A percentile compares a stretch with the other conserved stretches of the same genome.
Conservation (phyloP, 2,797 vertebrate species). For the Delichon dasypus region DNA sequence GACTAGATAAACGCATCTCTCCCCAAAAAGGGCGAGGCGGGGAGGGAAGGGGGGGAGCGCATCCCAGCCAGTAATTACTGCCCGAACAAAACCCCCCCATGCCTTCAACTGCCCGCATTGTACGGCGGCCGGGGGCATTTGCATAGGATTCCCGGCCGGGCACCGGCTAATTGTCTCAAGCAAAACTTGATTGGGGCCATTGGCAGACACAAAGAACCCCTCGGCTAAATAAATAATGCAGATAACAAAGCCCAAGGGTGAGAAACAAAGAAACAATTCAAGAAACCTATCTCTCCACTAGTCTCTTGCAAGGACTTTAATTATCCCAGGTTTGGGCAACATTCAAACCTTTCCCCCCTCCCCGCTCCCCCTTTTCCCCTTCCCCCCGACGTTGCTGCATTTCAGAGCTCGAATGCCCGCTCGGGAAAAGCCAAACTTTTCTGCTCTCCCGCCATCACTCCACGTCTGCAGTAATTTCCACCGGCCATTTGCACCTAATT, state of each 20-base stretch:
- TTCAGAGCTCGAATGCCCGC: conserved; percentile 76
- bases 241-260: conserved; percentile 89
- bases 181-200: conserved; percentile 93
- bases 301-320: conserved; percentile 83
- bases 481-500: conserved; percentile 82
- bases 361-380: background rate
- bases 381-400: conserved; percentile 54
- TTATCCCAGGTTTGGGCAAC: conserved; percentile 79
- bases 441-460: conserved; percentile 52
- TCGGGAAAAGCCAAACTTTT: conserved; percentile 69
- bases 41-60: background rate
- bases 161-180: conserved; percentile 90
- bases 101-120: conserved; percentile 85
- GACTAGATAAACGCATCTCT: conserved; percentile 81
- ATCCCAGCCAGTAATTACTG: conserved; percentile 78
- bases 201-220: conserved; percentile 94
- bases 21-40: conserved; percentile 52
- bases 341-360: conserved; percentile 33
- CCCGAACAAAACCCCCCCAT: conserved; percentile 84
- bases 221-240: conserved; percentile 91
- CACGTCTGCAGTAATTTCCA: conserved; percentile 74
- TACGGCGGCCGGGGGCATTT: conserved; percentile 83
- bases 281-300: conserved; percentile 81
- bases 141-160: conserved; percentile 88
- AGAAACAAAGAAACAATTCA: conserved; percentile 87